A percentile compares a stretch with the other conserved stretches of the same genome.
Conservation (phyloP, 1,140 invertebrate genomes). For the Telenomus remus region DNA sequence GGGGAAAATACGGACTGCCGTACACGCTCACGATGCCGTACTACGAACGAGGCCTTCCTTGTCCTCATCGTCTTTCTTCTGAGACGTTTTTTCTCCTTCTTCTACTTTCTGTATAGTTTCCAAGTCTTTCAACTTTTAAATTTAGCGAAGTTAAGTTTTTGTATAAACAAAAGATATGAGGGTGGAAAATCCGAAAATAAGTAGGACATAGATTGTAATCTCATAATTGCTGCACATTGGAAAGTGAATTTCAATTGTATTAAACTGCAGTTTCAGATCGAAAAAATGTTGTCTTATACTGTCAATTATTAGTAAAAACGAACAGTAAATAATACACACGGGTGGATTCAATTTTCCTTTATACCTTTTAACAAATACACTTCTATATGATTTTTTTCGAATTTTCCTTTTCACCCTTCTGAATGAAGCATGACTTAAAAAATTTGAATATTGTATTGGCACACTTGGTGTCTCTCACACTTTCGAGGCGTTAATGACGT, state of each 20-base stretch:
- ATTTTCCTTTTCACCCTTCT: conserved; percentile 13
- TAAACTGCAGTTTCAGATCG: too few species aligned
- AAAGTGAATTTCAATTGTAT: too few species aligned
- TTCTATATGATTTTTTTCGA: conserved; percentile 15
- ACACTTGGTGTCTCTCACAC: conserved; percentile 62
- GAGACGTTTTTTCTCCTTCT: conserved; percentile 19
- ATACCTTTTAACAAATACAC: too few species aligned
- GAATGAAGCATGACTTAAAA: conserved; percentile 35
- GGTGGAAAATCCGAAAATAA: background rate
- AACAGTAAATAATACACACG: too few species aligned
- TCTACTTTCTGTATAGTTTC: conserved; percentile 24
- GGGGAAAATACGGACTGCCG: conserved; percentile 63
- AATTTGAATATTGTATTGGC: conserved; percentile 62
- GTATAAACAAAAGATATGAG: conserved; percentile 22
- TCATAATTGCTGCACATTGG: too few species aligned
- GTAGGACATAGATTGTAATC: background rate
- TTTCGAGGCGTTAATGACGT: conserved; percentile 55
- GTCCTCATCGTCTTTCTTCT: conserved; percentile 23
- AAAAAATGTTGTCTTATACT: too few species aligned
- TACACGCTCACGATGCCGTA: conserved; percentile 54
- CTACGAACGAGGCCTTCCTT: conserved; percentile 40
- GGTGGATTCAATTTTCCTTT: too few species aligned
- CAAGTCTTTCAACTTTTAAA: conserved; percentile 28
- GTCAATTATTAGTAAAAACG: too few species aligned
- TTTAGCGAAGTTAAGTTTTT: conserved; percentile 20